Conservation (phyloP, 1,140 invertebrate genomes). For the Macrobrachium rosenbergii region DNA sequence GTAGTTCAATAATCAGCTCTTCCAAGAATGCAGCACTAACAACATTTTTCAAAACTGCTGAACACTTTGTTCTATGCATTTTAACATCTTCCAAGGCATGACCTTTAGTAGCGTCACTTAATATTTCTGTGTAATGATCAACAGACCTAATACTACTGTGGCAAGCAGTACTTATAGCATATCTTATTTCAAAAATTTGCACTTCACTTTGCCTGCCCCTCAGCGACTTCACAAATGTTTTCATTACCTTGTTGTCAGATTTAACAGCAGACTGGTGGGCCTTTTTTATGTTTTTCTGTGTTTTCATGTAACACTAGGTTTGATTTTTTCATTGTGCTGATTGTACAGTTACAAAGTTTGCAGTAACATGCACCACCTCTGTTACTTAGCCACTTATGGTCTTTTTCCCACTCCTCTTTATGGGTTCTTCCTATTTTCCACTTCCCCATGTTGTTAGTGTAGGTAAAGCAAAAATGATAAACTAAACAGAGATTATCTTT, state of each 20-base stretch:
- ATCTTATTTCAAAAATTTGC: conserved; percentile 41
- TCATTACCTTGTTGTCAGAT: conserved; percentile 37
- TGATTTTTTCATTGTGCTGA: conserved; percentile 38
- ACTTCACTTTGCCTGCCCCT: conserved; percentile 24
- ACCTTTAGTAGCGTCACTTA: conserved; percentile 49
- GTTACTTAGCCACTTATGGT: conserved; percentile 43
- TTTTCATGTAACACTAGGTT: conserved; percentile 37
- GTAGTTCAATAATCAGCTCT: conserved; percentile 52
- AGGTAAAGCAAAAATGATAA: too few species aligned
- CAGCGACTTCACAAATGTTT: conserved; percentile 30
- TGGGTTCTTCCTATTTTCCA: conserved; percentile 12
- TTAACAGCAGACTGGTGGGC: conserved; percentile 20
- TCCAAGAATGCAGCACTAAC: conserved; percentile 48
- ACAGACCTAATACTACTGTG: conserved; percentile 50
- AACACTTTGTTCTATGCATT: conserved; percentile 52
- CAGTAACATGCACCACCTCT: conserved; percentile 40
- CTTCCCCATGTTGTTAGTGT: conserved; percentile 3
- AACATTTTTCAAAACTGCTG: conserved; percentile 41
- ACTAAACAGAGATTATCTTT: too few species aligned
- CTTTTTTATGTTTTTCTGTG: conserved; percentile 42
- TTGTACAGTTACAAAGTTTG: conserved; percentile 50
- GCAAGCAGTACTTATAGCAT: conserved; percentile 46
- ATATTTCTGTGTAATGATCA: conserved; percentile 52
- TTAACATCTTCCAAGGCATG: conserved; percentile 40
- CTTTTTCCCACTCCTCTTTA: conserved; percentile 46